Evolutionary conservation across 2,113 vertebrate species (phyloP).

Genomic region (Percopsis transmontana): DNA sequence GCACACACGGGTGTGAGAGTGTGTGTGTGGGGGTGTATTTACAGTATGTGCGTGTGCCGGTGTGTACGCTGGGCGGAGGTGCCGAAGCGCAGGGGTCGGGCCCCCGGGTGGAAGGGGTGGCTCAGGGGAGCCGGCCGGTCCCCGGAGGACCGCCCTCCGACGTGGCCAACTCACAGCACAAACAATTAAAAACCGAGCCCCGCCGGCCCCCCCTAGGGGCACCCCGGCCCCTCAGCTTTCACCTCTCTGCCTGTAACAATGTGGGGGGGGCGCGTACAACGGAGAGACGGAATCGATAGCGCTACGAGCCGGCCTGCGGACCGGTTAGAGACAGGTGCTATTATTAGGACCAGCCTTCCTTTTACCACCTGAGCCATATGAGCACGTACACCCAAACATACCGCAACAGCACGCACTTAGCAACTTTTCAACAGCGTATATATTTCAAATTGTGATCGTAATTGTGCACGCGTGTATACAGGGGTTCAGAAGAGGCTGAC

Average conservation of each 20-base stretch:
- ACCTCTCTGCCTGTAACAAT: conserved; percentile 52
- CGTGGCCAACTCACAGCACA: conserved; percentile 70
- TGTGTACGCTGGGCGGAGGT: conserved; percentile 27
- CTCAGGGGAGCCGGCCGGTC: conserved; percentile 50
- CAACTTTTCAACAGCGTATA: too few species aligned
- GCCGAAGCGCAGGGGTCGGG: conserved; percentile 54
- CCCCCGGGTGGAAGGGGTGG: conserved; percentile 29
- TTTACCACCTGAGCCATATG: background rate
- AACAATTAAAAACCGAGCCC: conserved; percentile 68
- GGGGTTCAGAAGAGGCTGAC: too few species aligned
- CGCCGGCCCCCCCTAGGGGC: conserved; percentile 33
- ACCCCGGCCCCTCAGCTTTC: conserved; percentile 34
- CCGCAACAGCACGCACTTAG: too few species aligned
- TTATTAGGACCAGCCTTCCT: background rate
- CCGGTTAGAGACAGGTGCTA: conserved; percentile 62
- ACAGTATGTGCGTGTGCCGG: conserved; percentile 18
- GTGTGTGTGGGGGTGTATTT: conserved; percentile 14
- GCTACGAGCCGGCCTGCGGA: conserved; percentile 67
- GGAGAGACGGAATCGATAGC: conserved; percentile 67
- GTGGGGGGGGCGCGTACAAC: conserved; percentile 44
- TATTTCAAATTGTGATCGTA: too few species aligned
- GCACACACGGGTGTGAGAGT: background rate
- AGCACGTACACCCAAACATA: background rate
- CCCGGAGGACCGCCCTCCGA: conserved; percentile 60
- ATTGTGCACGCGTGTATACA: too few species aligned